Base-by-base conservation (phyloP, 2,888 invertebrate genomes). In the Rambutsinella grinnellia region DNA sequence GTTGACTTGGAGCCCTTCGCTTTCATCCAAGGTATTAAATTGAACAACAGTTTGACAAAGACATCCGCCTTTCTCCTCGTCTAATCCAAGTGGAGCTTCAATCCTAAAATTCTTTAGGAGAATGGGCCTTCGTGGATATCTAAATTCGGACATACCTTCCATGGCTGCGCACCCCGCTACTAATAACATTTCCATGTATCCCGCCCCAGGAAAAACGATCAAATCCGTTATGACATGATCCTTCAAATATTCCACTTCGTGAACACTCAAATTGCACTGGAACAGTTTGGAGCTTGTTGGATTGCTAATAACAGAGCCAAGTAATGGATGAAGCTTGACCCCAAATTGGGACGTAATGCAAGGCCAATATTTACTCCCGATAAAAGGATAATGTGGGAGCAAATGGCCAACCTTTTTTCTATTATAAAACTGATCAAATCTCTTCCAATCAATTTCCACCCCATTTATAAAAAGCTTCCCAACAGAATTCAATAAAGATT, bases 381-480 rank as follows among this genome's bases (percentile, higher is more conserved):
- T 66, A 46, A 79, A 79, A 6, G 79, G 75, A 57, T 79, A 78
- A 1, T 66, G 74, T 1, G 79, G 79, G 6, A 65, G 63, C 27
- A 78, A 49, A 6, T 53, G 53, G 1, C 51, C 28, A 21, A 66
- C 58, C 44, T 79, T 77, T 21, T 60, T 65, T 5, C 69, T 26
- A 0, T 53, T 21, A n/a, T 57, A 75, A 27, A 53, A 66, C 19
- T 62, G 66, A 36, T 74, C 75, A 63, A 75, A 79, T 8, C 60
- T 19, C 10, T 53, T 61, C 77, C 78, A 79, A n/a, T 75, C 58
- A n/a, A 79, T 51, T 23, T 77, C 62, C 6, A 67, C 54, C 6
- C 79, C 79, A 24, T 19, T 61, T 15, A 75, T 65, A 28, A 58
- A 78, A 10, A 79, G 58, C 54, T 75, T 77, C 10, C 49, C 49